Base-by-base conservation (phyloP, 2,113 vertebrate genomes). In the Chaetorhynchus papuensis region DNA sequence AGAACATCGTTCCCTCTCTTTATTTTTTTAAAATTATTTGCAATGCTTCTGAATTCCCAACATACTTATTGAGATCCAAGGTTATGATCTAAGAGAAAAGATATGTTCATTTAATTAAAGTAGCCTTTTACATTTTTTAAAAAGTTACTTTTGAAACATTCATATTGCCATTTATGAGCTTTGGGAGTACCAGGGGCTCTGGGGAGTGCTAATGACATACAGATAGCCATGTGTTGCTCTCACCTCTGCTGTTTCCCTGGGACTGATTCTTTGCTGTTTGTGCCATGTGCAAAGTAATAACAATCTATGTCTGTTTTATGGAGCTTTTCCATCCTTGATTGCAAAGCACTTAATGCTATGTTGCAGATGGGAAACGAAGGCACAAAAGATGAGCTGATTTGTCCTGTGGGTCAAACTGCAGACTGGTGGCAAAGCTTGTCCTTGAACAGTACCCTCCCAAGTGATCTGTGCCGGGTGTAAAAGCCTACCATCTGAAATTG, bases 71-170 rank as follows among this genome's bases (percentile, higher is more conserved):
- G 59, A 72, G 88, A 96, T 93, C 68, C 86, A 89, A 93, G 11
- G 6, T 80, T 92, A 95, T 93, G 94, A 95, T 92, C 86, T 94
- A 95, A 92, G 64, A 63, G 60, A 89, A 94, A 94, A 89, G 54
- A 83, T 94, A 95, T 94, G 86, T 92, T 92, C 71, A 28, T 93
- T 95, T 96, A 96, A 96, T 96, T 97, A 96, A 94, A 97, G 42
- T 56, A 78, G 68, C 42, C 21, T 83, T 92, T 77, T 81, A 59
- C 41, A 2, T 71, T 64, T 56, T 63, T 19, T 0, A 26, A 88
- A 83, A 88, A 69, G 39, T 63, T 83, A 60, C 64, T 92, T 94
- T 89, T 33, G 66, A 90, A 93, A 44, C 30, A 33, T 86, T 94
- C 79, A 69, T 86, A 83, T 87, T 9, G 15, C 76, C 27, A 6